A percentile compares a stretch with the other conserved stretches of the same genome.
Conservation (phyloP, 2,113 vertebrate species). For the Xenopus laevis region DNA sequence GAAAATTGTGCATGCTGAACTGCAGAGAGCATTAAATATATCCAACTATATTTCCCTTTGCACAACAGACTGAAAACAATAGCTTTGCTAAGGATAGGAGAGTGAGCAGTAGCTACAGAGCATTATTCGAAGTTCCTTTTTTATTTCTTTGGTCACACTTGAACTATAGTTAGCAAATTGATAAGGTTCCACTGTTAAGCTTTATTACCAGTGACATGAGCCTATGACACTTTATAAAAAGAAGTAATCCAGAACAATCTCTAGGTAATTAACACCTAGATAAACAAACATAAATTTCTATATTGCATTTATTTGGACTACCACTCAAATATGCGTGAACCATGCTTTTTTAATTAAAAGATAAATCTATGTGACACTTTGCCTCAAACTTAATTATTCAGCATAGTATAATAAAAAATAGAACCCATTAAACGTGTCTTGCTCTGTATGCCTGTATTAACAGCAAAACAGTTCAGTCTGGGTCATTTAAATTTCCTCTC, state of each 20-base stretch:
- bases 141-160: conserved; percentile 58
- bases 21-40: conserved; percentile 60
- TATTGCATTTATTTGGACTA: conserved; percentile 99
- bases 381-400: conserved; percentile 99
- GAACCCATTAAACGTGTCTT: conserved; percentile 99
- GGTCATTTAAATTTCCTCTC: conserved; percentile 90
- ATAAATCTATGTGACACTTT: conserved; percentile 99
- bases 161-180: conserved; percentile 70
- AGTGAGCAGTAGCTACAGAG: conserved; percentile 48
- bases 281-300: conserved; percentile 99
- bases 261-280: conserved; percentile 99
- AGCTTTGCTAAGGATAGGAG: conserved; percentile 58
- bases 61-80: conserved; percentile 62
- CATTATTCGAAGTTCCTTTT: conserved; percentile 58
- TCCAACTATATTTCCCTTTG: conserved; percentile 62
- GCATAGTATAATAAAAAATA: conserved; percentile 99
- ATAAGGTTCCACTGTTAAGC: conserved; percentile 81
- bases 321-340: conserved; percentile 99
- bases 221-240: conserved; percentile 88
- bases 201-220: conserved; percentile 88
- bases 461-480: conserved; percentile 94
- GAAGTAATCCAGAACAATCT: conserved; percentile 97
- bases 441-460: conserved; percentile 99
- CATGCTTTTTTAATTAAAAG: conserved; percentile 99
- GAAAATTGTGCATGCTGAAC: conserved; percentile 57